Evolutionary conservation across 2,113 vertebrate genomes (phyloP), one percentile per base, ranked within the genome.

Genomic region (Pachycephala philippinensis): DNA sequence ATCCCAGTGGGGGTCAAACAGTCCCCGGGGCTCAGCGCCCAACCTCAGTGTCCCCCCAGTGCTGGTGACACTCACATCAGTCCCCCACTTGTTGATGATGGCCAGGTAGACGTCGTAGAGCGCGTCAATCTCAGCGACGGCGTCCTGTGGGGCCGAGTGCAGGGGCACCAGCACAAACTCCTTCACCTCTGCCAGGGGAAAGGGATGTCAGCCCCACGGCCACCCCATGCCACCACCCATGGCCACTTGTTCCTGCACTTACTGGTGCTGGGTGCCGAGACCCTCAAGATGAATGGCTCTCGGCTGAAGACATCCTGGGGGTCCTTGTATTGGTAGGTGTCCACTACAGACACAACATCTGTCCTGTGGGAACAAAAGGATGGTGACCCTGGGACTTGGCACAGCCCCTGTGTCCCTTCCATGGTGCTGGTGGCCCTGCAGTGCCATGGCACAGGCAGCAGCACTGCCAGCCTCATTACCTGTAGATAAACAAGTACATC

Each of bases 401-500:
- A 22, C 0, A 2, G 45, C 20, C 59, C 37, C 33, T 45, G 2
- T 7, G 35, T 30, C 50, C 49, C 44, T 35, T 81, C 35, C 0
- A 0, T 4, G 12, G 97, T 98, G 4, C 98, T 57, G 1, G 98
- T 96, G 50, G 59, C 33, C 54, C 98, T 75, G 0, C 89, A 96
- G 1, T 50, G 86, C 39, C 37, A 7, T 42, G 70, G 85, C 47
- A 93, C 98, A 3, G 98, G 97, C 20, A 96, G 98, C 97, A 99
- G 98, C 0, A 96, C 93, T 12, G 98, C 94, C 79, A 98, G 95
- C n/a, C 85, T 63, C 4, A 0, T 84, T 95, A 99, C 99, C 99
- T 99, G 97, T 99, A 99, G 70, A 99, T 91, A 94, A 98, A 99
- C 80, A 99, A 98, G 93, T 99, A 99, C 97, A 98, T 98, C 97